phyloP scores from a whole-genome alignment of 2,113 vertebrate species.

The Cochlearius cochlearius region DNA sequence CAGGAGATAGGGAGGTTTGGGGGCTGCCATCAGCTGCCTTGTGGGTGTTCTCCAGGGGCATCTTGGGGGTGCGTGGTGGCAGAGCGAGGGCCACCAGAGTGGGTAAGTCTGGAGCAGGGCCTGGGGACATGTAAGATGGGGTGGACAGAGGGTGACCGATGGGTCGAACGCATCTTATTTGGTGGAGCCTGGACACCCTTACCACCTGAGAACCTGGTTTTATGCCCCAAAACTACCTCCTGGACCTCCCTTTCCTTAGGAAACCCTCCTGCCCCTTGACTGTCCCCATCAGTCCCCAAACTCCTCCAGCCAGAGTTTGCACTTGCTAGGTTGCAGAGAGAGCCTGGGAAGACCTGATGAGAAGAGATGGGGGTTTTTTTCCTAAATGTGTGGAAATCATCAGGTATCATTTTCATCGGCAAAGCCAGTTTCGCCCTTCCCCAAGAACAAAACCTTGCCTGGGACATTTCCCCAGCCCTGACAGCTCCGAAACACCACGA shows the following conservation, averaged over 20 bases:
- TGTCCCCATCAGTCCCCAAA: neutral
- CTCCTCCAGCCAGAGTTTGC: neutral
- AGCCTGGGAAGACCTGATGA: rapidly evolving
- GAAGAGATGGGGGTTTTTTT: neutral
- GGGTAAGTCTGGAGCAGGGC: neutral
- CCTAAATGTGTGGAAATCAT: rapidly evolving
- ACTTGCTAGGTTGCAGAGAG: neutral
- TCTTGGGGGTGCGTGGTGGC: rapidly evolving
- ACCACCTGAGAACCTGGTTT: neutral
- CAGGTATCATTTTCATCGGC: rapidly evolving
- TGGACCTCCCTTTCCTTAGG: neutral
- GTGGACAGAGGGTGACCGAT: rapidly evolving
- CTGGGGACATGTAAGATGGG: neutral
- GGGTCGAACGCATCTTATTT: rapidly evolving
- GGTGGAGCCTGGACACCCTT: neutral
- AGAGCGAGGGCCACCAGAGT: rapidly evolving
- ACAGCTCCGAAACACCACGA: rapidly evolving
- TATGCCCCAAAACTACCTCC: neutral
- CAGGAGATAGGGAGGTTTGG: neutral
- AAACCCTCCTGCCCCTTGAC: neutral
- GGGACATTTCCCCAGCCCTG: neutral
- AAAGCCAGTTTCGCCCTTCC: neutral
- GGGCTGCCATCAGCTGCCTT: neutral
- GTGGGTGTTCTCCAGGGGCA: neutral
- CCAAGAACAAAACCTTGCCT: neutral